Evolutionary conservation across 2,113 vertebrate genomes (phyloP), one percentile per base, ranked within the genome.

Genomic region (Serilophus lunatus): DNA sequence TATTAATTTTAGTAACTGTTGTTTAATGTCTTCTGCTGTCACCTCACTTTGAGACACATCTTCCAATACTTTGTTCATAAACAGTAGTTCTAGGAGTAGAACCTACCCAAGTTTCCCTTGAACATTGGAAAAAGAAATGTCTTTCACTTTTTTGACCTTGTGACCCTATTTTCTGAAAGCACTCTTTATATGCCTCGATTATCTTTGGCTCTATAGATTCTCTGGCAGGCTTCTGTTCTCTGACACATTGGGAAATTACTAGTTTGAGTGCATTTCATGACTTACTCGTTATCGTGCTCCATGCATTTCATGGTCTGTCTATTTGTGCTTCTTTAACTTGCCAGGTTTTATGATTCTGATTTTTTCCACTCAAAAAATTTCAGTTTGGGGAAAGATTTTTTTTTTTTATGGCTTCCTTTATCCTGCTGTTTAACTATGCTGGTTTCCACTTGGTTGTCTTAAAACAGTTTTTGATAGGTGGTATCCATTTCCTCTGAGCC

Each of bases 151-250:
- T 81, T 91, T 69, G 49, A 93, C 75, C 45, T 90, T 25, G 23
- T 59, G 36, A 82, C 53, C 49, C 77, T 75, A 80, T 82, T 92
- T 95, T 92, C 63, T 88, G 50, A 93, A 96, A 90, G 79, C 12
- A 74, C 13, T 80, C 54, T 64, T 75, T 80, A 69, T 65, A 40
- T 33, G 16, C 45, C 63, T 82, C 72, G 79, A 95, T 94, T 88
- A 80, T 65, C 85, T 90, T 93, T 90, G 93, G 88, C 85, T 92
- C 45, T 83, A 36, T 25, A 74, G 75, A 65, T 88, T 59, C 54
- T 66, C 76, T 96, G 95, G 86, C 79, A 90, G 54, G 35, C 28
- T 88, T 80, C 66, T 0, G 3, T 68, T 75, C 80, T 92, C 71
- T 83, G 71, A 90, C 71, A 94, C 63, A 38, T 47, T 77, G 63